phyloP scores from a whole-genome alignment of 2,888 invertebrate species.

The Colletes collaris region DNA sequence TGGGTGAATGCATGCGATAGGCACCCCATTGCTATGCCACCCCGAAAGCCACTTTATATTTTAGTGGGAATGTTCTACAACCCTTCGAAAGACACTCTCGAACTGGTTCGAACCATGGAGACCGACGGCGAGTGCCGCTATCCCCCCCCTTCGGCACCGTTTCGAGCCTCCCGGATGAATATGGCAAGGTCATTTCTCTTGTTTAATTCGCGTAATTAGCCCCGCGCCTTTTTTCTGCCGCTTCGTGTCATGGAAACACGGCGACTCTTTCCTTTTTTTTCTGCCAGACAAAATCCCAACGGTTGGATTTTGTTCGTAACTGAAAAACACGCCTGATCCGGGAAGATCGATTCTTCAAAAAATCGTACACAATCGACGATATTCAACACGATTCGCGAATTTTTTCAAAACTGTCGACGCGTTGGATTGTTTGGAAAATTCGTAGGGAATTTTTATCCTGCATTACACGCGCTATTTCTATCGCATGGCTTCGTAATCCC shows the following conservation, averaged over 20 bases:
- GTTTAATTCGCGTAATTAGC: conserved; percentile 64
- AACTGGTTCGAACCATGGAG: conserved; percentile 61
- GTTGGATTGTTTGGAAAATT: too few relatives aligned
- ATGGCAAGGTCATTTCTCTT: conserved; percentile 60
- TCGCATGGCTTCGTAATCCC: too few relatives aligned
- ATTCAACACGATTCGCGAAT: too few relatives aligned
- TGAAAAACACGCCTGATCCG: too few relatives aligned
- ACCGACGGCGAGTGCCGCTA: conserved; percentile 35
- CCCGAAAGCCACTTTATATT: conserved; percentile 81
- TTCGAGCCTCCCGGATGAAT: conserved; percentile 42
- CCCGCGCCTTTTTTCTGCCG: conserved; percentile 33
- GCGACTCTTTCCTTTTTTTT: not conserved
- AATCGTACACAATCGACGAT: too few relatives aligned
- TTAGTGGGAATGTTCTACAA: conserved; percentile 82
- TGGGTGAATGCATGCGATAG: conserved; percentile 79
- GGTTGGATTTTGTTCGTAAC: too few relatives aligned
- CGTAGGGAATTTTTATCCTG: too few relatives aligned
- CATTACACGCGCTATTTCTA: too few relatives aligned
- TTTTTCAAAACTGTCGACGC: too few relatives aligned
- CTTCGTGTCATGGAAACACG: conserved; percentile 5
- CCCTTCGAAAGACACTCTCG: conserved; percentile 77
- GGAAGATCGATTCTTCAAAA: not conserved
- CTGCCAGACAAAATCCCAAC: too few relatives aligned
- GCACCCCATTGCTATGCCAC: conserved; percentile 81
- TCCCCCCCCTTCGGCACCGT: conserved; percentile 17